These are phyloP conservation scores for Pseudopipra pipra DNA, from an alignment of 2,113 vertebrate species.

Conservation along the genomic window DNA sequence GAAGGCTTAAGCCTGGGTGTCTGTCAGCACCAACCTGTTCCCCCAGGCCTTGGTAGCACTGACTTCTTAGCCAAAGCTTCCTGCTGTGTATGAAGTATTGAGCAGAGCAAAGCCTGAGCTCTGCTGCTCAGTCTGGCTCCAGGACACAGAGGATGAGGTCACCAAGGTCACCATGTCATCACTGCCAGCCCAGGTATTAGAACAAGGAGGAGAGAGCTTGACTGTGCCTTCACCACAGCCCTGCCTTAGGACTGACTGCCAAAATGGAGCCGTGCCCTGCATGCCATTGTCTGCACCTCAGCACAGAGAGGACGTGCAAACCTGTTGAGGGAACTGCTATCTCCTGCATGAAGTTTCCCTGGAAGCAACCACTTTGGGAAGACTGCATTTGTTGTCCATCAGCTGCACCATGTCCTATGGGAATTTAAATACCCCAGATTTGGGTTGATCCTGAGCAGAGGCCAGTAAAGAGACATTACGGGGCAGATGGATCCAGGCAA, in stretches of 20 bases:
- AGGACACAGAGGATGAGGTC: neutral
- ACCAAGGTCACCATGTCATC: fast-evolving
- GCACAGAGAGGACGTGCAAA: neutral
- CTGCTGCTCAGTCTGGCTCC: neutral
- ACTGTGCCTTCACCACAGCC: neutral
- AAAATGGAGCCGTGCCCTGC: neutral
- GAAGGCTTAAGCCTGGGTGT: neutral
- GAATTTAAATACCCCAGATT: neutral
- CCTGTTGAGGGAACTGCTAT: neutral
- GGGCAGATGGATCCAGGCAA: neutral
- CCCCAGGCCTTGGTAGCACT: neutral
- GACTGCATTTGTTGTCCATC: neutral
- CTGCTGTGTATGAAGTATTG: neutral
- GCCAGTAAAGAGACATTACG: neutral
- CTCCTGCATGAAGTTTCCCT: neutral
- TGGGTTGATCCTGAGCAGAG: neutral
- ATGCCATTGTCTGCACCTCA: fast-evolving
- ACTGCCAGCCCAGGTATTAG: neutral
- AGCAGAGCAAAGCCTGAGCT: neutral
- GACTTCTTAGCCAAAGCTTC: neutral
- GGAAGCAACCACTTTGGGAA: neutral
- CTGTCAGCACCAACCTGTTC: neutral
- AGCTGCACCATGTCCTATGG: neutral
- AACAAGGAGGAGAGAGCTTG: neutral
- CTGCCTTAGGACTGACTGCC: neutral